Evolutionary conservation across 2,797 vertebrate species (phyloP), one percentile per base, ranked within the genome.

Genomic region (Tokudaia tokunoshimensis): DNA sequence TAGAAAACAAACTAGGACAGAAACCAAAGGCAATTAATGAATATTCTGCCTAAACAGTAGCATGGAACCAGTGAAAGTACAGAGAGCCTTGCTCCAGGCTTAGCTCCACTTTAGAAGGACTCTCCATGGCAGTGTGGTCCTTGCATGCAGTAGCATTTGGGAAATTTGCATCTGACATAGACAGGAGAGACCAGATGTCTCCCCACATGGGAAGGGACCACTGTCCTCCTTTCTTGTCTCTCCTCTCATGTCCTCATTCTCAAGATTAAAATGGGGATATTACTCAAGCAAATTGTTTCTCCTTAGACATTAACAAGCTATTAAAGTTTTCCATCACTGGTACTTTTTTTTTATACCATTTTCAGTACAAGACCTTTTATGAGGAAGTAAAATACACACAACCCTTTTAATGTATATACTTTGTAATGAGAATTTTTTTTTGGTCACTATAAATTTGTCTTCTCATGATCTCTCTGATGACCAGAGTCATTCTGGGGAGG

Each of bases 311-410:
- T 65, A 91, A 59, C 90, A 76, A 41, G 72, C 93, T 6, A 85
- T 90, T 81, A 80, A 88, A 93, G 59, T 81, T 90, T 93, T 61
- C 74, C 55, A 78, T 79, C 78, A 93, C 59, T 20, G 61, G 47
- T 31, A 6, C 50, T 55, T 84, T 41, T n/a, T 97, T 74, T 90
- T 95, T 94, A 97, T 92, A 96, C 88, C 78, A 94, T 96, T 88
- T 95, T 96, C 81, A 57, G 72, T 92, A 97, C 63, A 85, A 97
- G 95, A 85, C 65, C 80, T 96, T 94, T 96, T 93, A 85, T 93
- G 70, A 82, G 13, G 41, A 93, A 82, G 70, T 92, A 93, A 97
- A 92, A 94, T 82, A 88, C 57, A 85, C n/a, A 79, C 0, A 19
- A 57, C 63, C 47, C 61, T 55, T 79, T 67, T 95, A 89, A 96